Conservation (phyloP, 2,113 vertebrate genomes). For the Elephantulus edwardii region DNA sequence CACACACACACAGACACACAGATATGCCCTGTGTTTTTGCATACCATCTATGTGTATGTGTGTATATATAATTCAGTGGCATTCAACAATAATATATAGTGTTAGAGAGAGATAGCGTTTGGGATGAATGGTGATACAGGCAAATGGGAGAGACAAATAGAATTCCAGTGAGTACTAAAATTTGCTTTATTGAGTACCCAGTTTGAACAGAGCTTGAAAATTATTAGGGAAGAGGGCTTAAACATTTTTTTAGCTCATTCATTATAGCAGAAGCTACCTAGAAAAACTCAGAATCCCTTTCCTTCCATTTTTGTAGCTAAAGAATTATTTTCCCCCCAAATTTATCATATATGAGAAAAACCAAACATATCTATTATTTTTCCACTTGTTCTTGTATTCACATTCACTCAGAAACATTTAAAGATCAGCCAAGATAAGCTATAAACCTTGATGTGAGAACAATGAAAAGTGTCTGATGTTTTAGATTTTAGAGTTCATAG, state of each 20-base stretch:
- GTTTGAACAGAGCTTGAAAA: neutral
- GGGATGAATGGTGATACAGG: neutral
- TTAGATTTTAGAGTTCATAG: slow-evolving; percentile 17
- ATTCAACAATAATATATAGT: neutral
- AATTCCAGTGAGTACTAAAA: slow-evolving; percentile 17
- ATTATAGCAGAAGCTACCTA: neutral
- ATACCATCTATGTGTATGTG: neutral
- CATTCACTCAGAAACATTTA: slow-evolving; percentile 27
- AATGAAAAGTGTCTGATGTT: neutral
- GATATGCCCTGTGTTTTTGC: too few relatives aligned
- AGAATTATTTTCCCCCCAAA: neutral
- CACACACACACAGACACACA: neutral
- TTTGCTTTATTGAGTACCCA: slow-evolving; percentile 12
- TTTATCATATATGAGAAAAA: slow-evolving; percentile 39
- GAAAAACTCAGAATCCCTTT: neutral
- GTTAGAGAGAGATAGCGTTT: neutral
- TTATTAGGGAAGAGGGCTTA: neutral
- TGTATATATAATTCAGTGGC: neutral
- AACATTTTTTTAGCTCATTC: neutral
- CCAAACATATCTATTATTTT: slow-evolving; percentile 19
- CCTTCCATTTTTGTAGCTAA: slow-evolving; percentile 14
- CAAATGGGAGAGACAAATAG: neutral
- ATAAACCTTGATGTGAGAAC: slow-evolving; percentile 16
- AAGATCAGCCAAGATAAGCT: neutral
- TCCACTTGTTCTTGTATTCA: neutral